Base-by-base conservation (phyloP, 2,888 invertebrate species). In the Uloborus plumipes region DNA sequence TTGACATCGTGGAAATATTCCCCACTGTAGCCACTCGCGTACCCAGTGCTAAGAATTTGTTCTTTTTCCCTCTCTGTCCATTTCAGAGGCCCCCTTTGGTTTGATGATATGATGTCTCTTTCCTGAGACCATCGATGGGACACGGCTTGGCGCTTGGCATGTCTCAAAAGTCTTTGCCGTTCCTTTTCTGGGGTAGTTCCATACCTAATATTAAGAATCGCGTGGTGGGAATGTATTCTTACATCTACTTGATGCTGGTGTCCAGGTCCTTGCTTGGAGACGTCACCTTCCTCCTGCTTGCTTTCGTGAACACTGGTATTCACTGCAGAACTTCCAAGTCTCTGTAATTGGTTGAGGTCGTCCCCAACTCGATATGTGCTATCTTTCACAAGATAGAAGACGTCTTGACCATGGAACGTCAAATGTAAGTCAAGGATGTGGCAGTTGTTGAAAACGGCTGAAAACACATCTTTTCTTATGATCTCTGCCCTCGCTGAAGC, bases 61-160 rank as follows among this genome's bases (percentile, higher is more conserved):
- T 97, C 96, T 88, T 95, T 94, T 88, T 98, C 97, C 87, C 95
- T 94, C 87, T 96, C 95, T 0, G 95, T 94, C 98, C 98, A 98
- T 85, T 94, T 92, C 70, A 88, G 87, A 15, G 91, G 95, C 93
- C 87, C 89, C 85, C 88, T 88, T 84, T 87, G 88, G 86, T 88
- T 88, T 26, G 88, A 87, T 76, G 87, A 87, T 84, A 90, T 88
- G 74, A 96, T 90, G 86, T 95, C 94, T 88, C 95, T 95, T 90
- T 98, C 97, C 58, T 96, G 91, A 88, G 95, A 95, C 97, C 98
- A 98, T 0, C 97, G 97, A 82, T 95, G 91, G 86, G 95, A 94
- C 0, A 97, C 95, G 0, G 97, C 97, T 20, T 97, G 91, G 87
- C 97, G 96, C 89, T 96, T 96, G 20, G 96, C 95, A 89, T 97